Percentiles rank a stretch among this genome's conserved stretches.
These are phyloP conservation scores for Carterocephalus palaemon DNA, from an alignment of 2,888 invertebrate species.

Conservation along the genomic window DNA sequence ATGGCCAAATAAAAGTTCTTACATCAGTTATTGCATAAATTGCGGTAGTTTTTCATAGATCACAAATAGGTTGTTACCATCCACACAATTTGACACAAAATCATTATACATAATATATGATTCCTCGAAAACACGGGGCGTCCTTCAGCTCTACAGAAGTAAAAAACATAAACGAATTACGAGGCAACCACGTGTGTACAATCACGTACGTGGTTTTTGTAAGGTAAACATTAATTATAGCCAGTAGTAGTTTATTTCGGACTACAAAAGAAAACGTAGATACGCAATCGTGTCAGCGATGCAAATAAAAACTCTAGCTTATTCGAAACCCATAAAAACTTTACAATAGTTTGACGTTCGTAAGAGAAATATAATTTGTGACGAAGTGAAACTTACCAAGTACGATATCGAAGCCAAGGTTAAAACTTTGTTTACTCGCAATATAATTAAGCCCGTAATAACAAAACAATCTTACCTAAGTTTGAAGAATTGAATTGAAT, in stretches of 20 bases:
- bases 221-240: constrained; percentile 27
- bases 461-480: too few relatives aligned
- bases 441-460: too few relatives aligned
- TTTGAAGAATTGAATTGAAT: too few relatives aligned
- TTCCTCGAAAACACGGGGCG: constrained; percentile 14
- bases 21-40: too few relatives aligned
- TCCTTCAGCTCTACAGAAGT: constrained; percentile 22
- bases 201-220: constrained; percentile 30
- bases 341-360: constrained; percentile 6
- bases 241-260: constrained; percentile 21
- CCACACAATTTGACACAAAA: too few relatives aligned
- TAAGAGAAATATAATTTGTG: constrained; percentile 1
- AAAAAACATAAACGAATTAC: constrained; percentile 21
- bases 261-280: constrained; percentile 25
- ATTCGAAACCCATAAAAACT: constrained; percentile 8
- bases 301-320: constrained; percentile 12
- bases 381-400: not conserved
- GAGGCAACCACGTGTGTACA: constrained; percentile 22
- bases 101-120: too few relatives aligned
- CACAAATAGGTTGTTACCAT: too few relatives aligned
- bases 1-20: too few relatives aligned
- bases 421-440: too few relatives aligned
- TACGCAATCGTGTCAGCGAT: constrained; percentile 18
- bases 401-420: too few relatives aligned
- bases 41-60: too few relatives aligned